These are phyloP conservation scores for Frieseomelitta varia DNA, from an alignment of 1,140 invertebrate genomes.

Conservation along the genomic window DNA sequence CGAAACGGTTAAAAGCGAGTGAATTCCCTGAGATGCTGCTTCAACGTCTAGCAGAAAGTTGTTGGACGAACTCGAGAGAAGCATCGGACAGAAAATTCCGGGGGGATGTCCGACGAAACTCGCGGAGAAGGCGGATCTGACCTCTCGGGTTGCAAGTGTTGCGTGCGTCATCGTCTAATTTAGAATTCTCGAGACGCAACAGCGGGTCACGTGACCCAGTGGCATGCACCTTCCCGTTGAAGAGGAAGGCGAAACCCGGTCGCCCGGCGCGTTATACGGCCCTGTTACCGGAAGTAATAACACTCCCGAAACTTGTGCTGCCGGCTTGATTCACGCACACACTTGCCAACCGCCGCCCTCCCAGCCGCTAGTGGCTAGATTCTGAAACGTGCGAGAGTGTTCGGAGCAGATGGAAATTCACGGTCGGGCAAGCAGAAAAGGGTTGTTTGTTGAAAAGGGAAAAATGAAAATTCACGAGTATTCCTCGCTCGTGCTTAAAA, in stretches of 20 bases:
- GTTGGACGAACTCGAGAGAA: neutral
- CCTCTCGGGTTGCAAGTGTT: too few relatives aligned
- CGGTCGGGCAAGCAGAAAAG: constrained; percentile 7
- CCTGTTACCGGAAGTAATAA: constrained; percentile 66
- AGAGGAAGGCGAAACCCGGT: neutral
- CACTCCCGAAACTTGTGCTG: constrained; percentile 42
- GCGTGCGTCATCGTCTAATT: constrained; percentile 22
- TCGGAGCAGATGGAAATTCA: constrained; percentile 1
- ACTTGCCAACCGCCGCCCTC: neutral
- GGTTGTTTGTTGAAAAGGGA: neutral
- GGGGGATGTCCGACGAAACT: neutral
- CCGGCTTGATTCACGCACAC: neutral
- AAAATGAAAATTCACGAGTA: neutral
- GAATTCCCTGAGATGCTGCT: neutral
- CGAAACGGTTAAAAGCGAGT: neutral
- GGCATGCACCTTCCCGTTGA: constrained; percentile 34
- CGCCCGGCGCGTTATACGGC: constrained; percentile 12
- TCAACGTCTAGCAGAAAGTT: neutral
- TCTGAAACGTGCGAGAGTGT: constrained; percentile 3
- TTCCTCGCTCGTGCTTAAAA: neutral
- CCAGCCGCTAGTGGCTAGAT: neutral
- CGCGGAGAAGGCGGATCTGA: neutral
- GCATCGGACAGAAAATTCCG: neutral
- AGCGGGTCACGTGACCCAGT: constrained; percentile 31
- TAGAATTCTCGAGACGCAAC: constrained; percentile 7